These are phyloP conservation scores for Sakesphorus luctuosus DNA, from an alignment of 2,113 vertebrate genomes.

Conservation along the genomic window DNA sequence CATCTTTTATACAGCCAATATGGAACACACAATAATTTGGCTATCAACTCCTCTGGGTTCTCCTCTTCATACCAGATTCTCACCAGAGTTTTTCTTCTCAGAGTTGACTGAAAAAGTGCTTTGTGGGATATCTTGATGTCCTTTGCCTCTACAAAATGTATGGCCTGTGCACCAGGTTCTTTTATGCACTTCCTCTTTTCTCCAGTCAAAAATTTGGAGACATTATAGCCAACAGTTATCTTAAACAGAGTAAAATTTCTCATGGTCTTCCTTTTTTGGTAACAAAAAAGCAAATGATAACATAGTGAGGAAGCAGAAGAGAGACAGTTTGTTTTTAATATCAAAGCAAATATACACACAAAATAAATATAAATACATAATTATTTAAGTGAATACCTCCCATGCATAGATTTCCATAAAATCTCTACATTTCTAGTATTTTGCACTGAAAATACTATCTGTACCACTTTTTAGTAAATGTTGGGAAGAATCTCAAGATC, in stretches of 20 bases:
- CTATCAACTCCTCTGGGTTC: background rate
- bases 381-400: background rate
- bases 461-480: background rate
- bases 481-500: background rate
- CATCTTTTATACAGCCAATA: background rate
- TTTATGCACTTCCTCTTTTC: background rate
- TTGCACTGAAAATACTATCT: background rate
- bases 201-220: background rate
- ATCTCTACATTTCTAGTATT: background rate
- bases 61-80: background rate
- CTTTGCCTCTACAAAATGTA: background rate
- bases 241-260: background rate
- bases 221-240: background rate
- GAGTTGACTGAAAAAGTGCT: background rate
- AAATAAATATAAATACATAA: background rate
- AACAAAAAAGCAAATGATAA: background rate
- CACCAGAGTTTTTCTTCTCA: background rate
- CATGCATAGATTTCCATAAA: background rate
- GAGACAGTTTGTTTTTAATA: background rate
- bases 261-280: background rate
- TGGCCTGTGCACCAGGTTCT: fast-evolving
- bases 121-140: background rate
- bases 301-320: background rate
- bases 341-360: background rate
- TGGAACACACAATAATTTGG: background rate